Evolutionary conservation across 2,113 vertebrate species (phyloP).

Genomic region (Antigone vipio): DNA sequence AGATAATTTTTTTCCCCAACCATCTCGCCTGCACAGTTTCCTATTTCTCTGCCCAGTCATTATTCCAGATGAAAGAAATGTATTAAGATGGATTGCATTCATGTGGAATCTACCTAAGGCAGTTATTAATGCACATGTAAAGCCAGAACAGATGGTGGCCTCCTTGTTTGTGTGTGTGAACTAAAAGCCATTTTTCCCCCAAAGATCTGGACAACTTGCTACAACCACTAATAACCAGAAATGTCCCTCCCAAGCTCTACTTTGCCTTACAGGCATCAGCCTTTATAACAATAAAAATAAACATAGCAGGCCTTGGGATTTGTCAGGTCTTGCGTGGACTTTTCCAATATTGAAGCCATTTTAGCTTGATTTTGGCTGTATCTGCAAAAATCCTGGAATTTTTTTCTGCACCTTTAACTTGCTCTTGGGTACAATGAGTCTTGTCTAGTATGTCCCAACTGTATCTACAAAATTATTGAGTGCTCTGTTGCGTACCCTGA

Average conservation of each 20-base stretch:
- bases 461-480: background rate
- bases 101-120: background rate
- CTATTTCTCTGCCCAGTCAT: background rate
- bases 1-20: fast-evolving
- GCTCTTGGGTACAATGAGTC: background rate
- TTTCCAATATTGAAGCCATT: background rate
- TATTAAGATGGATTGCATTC: background rate
- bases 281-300: background rate
- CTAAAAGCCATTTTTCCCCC: background rate
- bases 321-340: background rate
- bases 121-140: background rate
- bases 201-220: background rate
- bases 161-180: background rate
- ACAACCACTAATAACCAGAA: background rate
- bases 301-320: background rate
- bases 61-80: background rate
- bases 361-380: background rate
- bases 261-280: background rate
- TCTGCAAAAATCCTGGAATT: background rate
- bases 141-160: background rate
- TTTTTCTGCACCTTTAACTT: background rate
- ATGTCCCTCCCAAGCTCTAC: background rate
- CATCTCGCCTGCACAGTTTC: background rate
- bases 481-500: background rate
- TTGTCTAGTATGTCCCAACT: background rate